A percentile compares a stretch with the other conserved stretches of the same genome.
Conservation (phyloP, 2,888 invertebrate genomes). For the Eupithecia dodoneata region DNA sequence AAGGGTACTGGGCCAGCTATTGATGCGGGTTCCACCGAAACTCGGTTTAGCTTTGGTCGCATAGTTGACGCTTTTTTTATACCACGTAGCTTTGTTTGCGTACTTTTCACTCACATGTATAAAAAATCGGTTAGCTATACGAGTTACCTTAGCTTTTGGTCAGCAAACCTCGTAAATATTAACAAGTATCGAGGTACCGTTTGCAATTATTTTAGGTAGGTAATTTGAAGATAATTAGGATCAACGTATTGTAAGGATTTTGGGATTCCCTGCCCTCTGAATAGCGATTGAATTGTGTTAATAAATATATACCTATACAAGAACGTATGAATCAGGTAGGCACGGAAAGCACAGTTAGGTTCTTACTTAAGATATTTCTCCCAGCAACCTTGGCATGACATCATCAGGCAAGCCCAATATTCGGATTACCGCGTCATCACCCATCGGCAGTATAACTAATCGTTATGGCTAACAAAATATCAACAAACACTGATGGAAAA, state of each 20-base stretch:
- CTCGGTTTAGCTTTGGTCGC: too few relatives aligned
- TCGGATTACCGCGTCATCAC: conserved; percentile 51
- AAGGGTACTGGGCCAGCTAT: not conserved
- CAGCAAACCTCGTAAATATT: not conserved
- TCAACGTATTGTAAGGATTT: not conserved
- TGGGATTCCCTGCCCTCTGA: not conserved
- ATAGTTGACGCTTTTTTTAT: too few relatives aligned
- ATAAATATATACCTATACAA: not conserved
- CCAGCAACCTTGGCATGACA: conserved; percentile 53
- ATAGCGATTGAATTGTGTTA: not conserved
- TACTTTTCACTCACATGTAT: too few relatives aligned
- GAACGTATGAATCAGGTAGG: conserved; percentile 35
- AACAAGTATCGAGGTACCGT: not conserved
- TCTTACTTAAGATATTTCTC: conserved; percentile 33
- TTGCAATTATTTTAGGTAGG: not conserved
- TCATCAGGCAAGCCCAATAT: conserved; percentile 49
- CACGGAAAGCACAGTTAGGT: conserved; percentile 37
- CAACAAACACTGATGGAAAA: conserved; percentile 15
- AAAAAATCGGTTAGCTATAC: too few relatives aligned
- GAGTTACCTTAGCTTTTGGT: too few relatives aligned
- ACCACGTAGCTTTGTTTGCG: too few relatives aligned
- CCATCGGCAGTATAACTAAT: conserved; percentile 27
- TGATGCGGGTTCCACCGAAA: too few relatives aligned
- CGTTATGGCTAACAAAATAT: conserved; percentile 11
- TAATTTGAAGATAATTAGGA: conserved; percentile 1